These are phyloP conservation scores for Xylota segnis DNA, from an alignment of 2,888 invertebrate genomes.

Conservation along the genomic window DNA sequence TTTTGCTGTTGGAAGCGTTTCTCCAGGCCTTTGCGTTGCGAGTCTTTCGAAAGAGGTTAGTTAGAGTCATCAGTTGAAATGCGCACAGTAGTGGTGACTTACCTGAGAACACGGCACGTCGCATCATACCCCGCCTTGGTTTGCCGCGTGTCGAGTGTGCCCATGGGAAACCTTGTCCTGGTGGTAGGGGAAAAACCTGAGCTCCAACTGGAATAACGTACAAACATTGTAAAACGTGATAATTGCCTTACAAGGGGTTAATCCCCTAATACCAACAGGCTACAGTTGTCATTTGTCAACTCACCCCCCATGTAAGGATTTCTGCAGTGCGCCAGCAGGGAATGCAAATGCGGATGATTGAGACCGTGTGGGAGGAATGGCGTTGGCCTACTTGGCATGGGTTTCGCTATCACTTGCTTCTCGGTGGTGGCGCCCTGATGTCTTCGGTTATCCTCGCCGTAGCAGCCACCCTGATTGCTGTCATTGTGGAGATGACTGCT, in stretches of 20 bases:
- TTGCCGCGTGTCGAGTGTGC: constrained; percentile 96
- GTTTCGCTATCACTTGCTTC: constrained; percentile 89
- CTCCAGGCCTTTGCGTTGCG: constrained; percentile 97
- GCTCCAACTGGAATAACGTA: constrained; percentile 85
- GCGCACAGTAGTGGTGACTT: constrained; percentile 63
- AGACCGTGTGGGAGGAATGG: constrained; percentile 89
- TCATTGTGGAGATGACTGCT: constrained; percentile 79
- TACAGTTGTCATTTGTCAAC: constrained; percentile 63
- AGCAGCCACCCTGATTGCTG: constrained; percentile 79
- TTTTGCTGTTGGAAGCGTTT: constrained; percentile 98
- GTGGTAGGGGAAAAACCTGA: constrained; percentile 87
- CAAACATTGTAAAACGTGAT: constrained; percentile 51
- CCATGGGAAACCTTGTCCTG: constrained; percentile 91
- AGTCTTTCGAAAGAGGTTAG: constrained; percentile 86
- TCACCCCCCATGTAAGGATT: constrained; percentile 92
- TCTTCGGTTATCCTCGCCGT: constrained; percentile 80
- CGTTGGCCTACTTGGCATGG: constrained; percentile 91
- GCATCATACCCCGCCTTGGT: constrained; percentile 98
- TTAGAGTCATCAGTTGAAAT: not conserved
- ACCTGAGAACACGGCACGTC: constrained; percentile 96
- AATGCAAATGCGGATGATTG: constrained; percentile 93
- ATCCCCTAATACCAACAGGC: not conserved
- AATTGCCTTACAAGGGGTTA: constrained; percentile 47
- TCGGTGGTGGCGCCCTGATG: constrained; percentile 78
- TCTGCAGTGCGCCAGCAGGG: constrained; percentile 91